These are phyloP conservation scores for Pristionchus exspectatus DNA, from an alignment of 2,888 invertebrate species.

Conservation along the genomic window DNA sequence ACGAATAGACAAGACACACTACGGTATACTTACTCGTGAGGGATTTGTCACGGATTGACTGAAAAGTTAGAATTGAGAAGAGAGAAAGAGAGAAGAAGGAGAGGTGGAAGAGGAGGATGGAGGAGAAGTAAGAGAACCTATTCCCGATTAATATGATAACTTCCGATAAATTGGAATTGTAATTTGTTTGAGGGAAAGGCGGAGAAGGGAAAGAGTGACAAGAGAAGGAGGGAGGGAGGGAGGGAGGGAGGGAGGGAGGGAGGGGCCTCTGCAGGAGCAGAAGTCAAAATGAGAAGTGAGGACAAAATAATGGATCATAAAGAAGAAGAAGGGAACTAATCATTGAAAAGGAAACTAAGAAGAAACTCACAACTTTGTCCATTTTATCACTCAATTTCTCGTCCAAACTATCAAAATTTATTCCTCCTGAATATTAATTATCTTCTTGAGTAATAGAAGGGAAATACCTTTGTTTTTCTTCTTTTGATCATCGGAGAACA, in stretches of 20 bases:
- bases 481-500: conserved; percentile 8
- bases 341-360: background rate
- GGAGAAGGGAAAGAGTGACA: background rate
- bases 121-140: background rate
- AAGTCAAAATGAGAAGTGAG: background rate
- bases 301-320: background rate
- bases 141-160: conserved; percentile 31
- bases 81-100: background rate
- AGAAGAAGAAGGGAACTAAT: background rate
- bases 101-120: background rate
- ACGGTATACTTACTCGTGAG: conserved; percentile 30
- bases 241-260: no score
- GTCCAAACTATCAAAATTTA: conserved; percentile 29
- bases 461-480: conserved; percentile 9
- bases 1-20: background rate
- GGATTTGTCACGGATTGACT: conserved; percentile 52
- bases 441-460: background rate
- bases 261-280: background rate
- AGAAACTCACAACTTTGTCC: conserved; percentile 24
- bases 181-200: background rate
- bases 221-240: background rate
- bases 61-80: background rate
- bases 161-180: conserved; percentile 10
- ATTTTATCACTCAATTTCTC: conserved; percentile 46
- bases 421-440: background rate